Conservation (phyloP, 2,113 vertebrate genomes). For the Phrynosoma blainvillii region DNA sequence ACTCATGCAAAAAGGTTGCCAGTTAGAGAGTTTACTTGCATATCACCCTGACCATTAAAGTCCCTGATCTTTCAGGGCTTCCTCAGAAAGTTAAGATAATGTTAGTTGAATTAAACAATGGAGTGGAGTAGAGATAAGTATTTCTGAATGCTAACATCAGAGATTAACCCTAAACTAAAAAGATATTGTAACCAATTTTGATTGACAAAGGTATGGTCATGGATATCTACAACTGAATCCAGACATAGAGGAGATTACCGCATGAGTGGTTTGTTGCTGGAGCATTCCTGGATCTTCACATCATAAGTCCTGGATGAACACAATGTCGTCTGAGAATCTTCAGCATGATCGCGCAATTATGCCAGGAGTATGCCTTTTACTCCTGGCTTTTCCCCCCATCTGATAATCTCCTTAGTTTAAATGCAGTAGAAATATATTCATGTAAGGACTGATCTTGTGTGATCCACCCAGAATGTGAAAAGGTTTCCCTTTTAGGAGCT, state of each 20-base stretch:
- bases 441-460: background rate
- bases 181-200: background rate
- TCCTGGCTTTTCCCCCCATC: no score
- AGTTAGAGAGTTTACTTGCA: background rate
- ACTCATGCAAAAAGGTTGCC: background rate
- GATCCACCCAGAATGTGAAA: background rate
- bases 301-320: no score
- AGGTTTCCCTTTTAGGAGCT: no score
- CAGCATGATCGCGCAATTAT: no score
- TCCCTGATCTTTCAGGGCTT: background rate
- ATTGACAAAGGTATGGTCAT: background rate
- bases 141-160: background rate
- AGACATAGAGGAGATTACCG: background rate
- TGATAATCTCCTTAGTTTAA: background rate
- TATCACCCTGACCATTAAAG: background rate
- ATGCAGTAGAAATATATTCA: background rate
- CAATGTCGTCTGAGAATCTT: no score
- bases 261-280: no score
- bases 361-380: no score
- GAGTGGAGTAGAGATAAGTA: background rate
- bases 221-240: background rate
- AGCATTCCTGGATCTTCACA: no score
- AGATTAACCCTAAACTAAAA: background rate
- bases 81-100: background rate
- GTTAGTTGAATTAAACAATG: background rate